Evolutionary conservation across 2,797 vertebrate genomes (phyloP), one percentile per base, ranked within the genome.

Genomic region (Choloepus didactylus): DNA sequence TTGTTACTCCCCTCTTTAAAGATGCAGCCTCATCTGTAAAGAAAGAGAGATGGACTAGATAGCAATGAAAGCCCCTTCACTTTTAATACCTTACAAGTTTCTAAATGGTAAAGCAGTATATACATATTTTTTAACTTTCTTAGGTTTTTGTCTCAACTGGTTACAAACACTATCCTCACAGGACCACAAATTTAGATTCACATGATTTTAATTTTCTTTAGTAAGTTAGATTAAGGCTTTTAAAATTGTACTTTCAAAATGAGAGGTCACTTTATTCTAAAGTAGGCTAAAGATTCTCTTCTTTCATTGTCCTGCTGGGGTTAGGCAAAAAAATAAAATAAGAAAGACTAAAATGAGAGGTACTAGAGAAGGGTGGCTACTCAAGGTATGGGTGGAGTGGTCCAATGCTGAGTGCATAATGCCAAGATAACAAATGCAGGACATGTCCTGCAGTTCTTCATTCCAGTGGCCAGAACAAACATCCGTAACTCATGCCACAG

Each of bases 111-210:
- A 70, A 88, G 79, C 11, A 67, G 7, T 9, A 54, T 16, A 16
- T 41, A 23, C n/a, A 82, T 79, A 16, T 8, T 76, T 72, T 89
- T 77, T 51, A 67, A 49, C 14, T 49, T 18, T 72, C 72, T 59
- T 15, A 19, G 5, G 6, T 64, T 81, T 87, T 81, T 46, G 12
- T 35, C 49, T 21, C 29, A 69, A 23, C 16, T 46, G 4, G 21
- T 70, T 82, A 95, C 5, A 89, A 93, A 35, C 35, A 67, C 81
- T 72, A 90, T 46, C n/a, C 23, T 76, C 75, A 87, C 6, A 69
- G 31, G 15, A 62, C 80, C 35, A 77, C 76, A 35, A 88, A 77
- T 89, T 89, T 86, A 91, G 59, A 80, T 56, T 88, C 11, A 27
- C n/a, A 19, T n/a, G 70, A 91, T 44, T 79, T 76, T 69, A 59